Evolutionary conservation across 1,140 invertebrate genomes (phyloP).

Genomic region (Aphelenchoides fujianensis): DNA sequence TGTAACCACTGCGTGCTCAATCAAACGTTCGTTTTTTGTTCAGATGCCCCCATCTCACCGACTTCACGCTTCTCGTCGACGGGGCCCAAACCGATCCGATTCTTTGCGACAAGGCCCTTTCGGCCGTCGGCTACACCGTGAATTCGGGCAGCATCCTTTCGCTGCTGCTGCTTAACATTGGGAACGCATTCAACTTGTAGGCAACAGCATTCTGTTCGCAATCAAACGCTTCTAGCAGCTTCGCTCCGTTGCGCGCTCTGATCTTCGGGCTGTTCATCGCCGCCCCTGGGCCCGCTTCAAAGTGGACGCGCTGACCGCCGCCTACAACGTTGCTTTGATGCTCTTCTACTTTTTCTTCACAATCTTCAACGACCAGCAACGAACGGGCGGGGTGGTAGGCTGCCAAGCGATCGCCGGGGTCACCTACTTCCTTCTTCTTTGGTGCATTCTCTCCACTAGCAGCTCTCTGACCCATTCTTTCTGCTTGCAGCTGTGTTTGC

Average conservation of each 20-base stretch:
- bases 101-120: slow-evolving; percentile 13
- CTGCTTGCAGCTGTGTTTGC: slow-evolving; percentile 18
- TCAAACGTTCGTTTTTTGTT: too few species aligned
- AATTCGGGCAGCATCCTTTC: slow-evolving; percentile 17
- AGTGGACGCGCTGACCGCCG: slow-evolving; percentile 9
- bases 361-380: slow-evolving; percentile 24
- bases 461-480: slow-evolving; percentile 7
- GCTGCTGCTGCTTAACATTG: slow-evolving; percentile 6
- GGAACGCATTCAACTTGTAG: slow-evolving; percentile 10
- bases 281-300: neutral
- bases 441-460: slow-evolving; percentile 19
- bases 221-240: slow-evolving; percentile 15
- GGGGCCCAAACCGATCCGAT: slow-evolving; percentile 19
- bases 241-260: slow-evolving; percentile 14
- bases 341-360: slow-evolving; percentile 29
- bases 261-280: slow-evolving; percentile 15
- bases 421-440: slow-evolving; percentile 25
- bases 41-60: neutral
- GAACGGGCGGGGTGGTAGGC: slow-evolving; percentile 18
- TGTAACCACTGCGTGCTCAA: too few species aligned
- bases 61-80: slow-evolving; percentile 6
- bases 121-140: neutral
- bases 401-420: slow-evolving; percentile 28
- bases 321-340: slow-evolving; percentile 23
- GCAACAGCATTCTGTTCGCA: too few species aligned